Base-by-base conservation (phyloP, 92 coral and sea anemone species). In the Desmophyllum pertusum region DNA sequence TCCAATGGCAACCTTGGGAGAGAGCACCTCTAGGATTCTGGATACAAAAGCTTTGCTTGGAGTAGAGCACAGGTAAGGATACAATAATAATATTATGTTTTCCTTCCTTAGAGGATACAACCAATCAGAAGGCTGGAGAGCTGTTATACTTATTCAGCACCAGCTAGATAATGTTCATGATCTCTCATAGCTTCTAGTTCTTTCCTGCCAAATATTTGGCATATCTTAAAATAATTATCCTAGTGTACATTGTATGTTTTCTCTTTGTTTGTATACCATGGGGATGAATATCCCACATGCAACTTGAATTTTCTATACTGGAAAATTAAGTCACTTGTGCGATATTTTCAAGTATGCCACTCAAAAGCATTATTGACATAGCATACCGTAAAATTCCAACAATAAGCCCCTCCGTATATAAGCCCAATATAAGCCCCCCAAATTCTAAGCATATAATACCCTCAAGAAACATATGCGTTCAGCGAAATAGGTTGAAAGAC, bases 61-160 rank as follows among this genome's bases (percentile, higher is more conserved):
- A 75, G 92, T 96, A 10, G 98, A 96, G 81, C 94, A 96, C 79
- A 94, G 98, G 98, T 93, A 71, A 63, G 55, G 71, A 35, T 5
- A 66, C 10, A 4, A 18, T 23, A 4, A 18, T 23, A 13, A 18
- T 13, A 7, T 23, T 57, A 53, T 27, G 0, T 63, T 18, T 10
- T 63, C 15, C 37, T 1, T 8, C 10, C 6, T 27, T 1, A 27
- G 38, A 63, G 21, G 11, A 63, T 2, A 10, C 17, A 63, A 9
- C 23, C 35, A 10, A 63, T 0, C 14, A 21, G 21, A 48, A 21
- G 18, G 53, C 53, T 13, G 13, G 53, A 48, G 53, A 48, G 53
- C 53, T 48, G 3, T 9, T 46, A 48, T 5, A 48, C 4, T 3
- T 48, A 14, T 48, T 48, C 53, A 13, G 19, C 19, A 48, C 15